Evolutionary conservation across 2,797 vertebrate species (phyloP).

Genomic region (Scleropages formosus): DNA sequence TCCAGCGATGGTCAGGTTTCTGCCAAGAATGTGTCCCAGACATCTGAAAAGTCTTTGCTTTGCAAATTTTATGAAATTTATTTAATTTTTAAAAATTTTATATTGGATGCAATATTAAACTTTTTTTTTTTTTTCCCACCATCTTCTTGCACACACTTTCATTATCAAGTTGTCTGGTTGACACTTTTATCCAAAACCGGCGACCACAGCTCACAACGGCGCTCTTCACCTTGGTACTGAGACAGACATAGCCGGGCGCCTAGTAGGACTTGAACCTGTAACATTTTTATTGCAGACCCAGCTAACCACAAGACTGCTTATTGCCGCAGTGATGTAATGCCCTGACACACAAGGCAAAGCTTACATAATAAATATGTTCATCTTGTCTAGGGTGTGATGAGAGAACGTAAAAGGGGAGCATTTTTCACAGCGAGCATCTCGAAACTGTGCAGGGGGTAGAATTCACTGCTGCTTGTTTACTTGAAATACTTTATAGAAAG

Average conservation of each 20-base stretch:
- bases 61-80: background rate
- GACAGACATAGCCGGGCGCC: background rate
- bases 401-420: slow-evolving; percentile 1
- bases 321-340: background rate
- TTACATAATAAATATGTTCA: background rate
- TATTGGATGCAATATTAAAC: background rate
- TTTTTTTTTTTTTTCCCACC: background rate
- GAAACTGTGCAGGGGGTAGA: background rate
- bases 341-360: background rate
- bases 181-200: background rate
- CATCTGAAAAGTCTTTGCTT: slow-evolving; percentile 4
- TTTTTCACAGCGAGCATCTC: background rate
- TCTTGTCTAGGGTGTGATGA: background rate
- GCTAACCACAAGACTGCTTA: background rate
- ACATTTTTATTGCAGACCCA: background rate
- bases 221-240: background rate
- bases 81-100: background rate
- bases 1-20: slow-evolving; percentile 55
- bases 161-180: background rate
- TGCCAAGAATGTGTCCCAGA: slow-evolving; percentile 30
- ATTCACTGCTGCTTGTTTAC: slow-evolving; percentile 47
- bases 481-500: slow-evolving; percentile 63
- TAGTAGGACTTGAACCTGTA: background rate
- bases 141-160: background rate
- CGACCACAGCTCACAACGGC: background rate